Percentiles rank a stretch among this genome's conserved stretches.
These are phyloP conservation scores for Cephus rjabovi DNA, from an alignment of 2,888 invertebrate species.

Conservation along the genomic window DNA sequence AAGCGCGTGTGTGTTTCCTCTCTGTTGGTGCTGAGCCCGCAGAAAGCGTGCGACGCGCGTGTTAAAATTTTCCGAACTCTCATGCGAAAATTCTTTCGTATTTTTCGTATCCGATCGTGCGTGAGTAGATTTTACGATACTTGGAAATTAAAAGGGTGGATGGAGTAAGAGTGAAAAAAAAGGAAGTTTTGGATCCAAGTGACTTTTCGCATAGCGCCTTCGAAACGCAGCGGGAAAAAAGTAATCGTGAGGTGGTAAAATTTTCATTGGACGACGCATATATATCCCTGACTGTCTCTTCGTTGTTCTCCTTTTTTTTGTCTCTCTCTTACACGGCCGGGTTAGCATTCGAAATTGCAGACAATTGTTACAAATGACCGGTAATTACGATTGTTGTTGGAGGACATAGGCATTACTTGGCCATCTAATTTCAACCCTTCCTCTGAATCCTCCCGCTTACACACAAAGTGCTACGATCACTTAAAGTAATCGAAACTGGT, in stretches of 20 bases:
- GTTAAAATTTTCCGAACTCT: constrained; percentile 4
- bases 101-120: background rate
- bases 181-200: background rate
- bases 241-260: background rate
- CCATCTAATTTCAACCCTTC: background rate
- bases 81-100: background rate
- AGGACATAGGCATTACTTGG: constrained; percentile 23
- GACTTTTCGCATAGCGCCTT: background rate
- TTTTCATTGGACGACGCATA: background rate
- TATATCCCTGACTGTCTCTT: background rate
- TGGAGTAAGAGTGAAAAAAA: background rate
- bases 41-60: constrained; percentile 6
- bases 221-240: background rate
- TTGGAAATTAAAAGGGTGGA: background rate
- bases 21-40: constrained; percentile 21
- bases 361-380: constrained; percentile 32
- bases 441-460: background rate
- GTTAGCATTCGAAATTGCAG: constrained; percentile 26
- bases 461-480: background rate
- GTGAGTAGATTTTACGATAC: background rate
- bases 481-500: background rate
- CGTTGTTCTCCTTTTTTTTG: background rate
- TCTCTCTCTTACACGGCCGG: constrained; percentile 9
- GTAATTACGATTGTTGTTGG: constrained; percentile 28
- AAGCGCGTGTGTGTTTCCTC: constrained; percentile 60